Evolutionary conservation across 2,113 vertebrate species (phyloP), one percentile per base, ranked within the genome.

Genomic region (Baryphthengus martii): DNA sequence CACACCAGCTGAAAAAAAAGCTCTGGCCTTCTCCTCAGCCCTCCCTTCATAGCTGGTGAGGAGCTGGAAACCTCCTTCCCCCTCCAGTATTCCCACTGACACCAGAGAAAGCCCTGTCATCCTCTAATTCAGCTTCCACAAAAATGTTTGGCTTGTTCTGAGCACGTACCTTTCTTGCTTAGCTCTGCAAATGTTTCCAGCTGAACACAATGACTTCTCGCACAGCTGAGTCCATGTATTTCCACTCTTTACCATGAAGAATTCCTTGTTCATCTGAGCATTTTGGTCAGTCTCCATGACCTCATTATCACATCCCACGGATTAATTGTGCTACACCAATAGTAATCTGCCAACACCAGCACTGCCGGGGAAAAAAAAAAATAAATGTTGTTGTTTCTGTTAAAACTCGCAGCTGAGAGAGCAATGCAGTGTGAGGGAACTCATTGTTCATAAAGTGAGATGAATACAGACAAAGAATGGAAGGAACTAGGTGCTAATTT

Each of bases 401-500:
- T 94, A 80, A 73, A 93, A 66, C 65, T 93, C 9, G 3, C 52
- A 86, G 90, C 88, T 78, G 81, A 93, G 76, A 93, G 82, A 71
- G 75, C 73, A 95, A 70, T 31, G 26, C 70, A 93, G n/a, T 33
- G 73, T 35, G 89, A 90, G 73, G 40, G 89, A 95, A 90, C 81
- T 95, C 35, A 9, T 73, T 93, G 92, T 89, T 97, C 95, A 71
- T 67, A 53, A 90, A 91, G 66, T 59, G 85, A 96, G 92, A 97
- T 71, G 93, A 96, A 96, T 65, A 89, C 50, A 88, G 88, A 90
- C 85, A 85, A 94, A 95, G 95, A 79, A 91, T 28, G 65, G 88
- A 74, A 95, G 88, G 78, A 93, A 89, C 85, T 52, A 94, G 93
- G 94, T 96, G 94, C 94, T 97, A 95, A 97, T 95, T 96, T 97